Conservation (phyloP, 1,140 invertebrate species). For the Asobara japonica region DNA sequence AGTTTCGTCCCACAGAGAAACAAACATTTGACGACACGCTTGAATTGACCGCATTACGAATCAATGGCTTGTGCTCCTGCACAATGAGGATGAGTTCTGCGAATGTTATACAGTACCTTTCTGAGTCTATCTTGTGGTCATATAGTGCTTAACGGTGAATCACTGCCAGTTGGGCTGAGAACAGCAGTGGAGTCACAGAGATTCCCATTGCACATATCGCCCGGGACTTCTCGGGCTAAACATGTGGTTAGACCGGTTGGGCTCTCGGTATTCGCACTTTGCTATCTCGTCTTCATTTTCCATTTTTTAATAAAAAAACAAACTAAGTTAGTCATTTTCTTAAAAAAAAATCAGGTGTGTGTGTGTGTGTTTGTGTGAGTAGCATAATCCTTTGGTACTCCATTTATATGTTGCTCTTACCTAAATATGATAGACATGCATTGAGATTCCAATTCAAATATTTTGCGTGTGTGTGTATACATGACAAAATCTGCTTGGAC, state of each 20-base stretch:
- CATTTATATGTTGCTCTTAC: too few species aligned
- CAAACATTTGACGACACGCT: background rate
- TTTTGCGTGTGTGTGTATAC: too few species aligned
- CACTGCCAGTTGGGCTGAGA: constrained; percentile 14
- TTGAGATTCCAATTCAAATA: too few species aligned
- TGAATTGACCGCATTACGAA: background rate
- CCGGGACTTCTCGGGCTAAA: constrained; percentile 17
- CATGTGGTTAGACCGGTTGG: constrained; percentile 33
- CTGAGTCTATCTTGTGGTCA: background rate
- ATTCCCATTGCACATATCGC: constrained; percentile 4
- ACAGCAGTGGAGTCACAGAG: constrained; percentile 10
- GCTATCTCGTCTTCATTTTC: background rate
- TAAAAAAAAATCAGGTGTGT: too few species aligned
- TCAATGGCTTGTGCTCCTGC: background rate
- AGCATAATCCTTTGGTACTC: too few species aligned
- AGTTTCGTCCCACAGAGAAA: background rate
- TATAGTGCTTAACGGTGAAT: constrained; percentile 10
- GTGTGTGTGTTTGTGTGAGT: too few species aligned
- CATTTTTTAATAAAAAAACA: too few species aligned
- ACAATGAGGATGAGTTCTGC: background rate
- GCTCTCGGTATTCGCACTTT: background rate
- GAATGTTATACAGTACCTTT: background rate
- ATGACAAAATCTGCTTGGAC: too few species aligned
- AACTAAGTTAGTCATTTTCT: too few species aligned
- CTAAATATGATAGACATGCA: too few species aligned